Conservation (phyloP, 2,797 vertebrate genomes). For the Cossypha polioptera region DNA sequence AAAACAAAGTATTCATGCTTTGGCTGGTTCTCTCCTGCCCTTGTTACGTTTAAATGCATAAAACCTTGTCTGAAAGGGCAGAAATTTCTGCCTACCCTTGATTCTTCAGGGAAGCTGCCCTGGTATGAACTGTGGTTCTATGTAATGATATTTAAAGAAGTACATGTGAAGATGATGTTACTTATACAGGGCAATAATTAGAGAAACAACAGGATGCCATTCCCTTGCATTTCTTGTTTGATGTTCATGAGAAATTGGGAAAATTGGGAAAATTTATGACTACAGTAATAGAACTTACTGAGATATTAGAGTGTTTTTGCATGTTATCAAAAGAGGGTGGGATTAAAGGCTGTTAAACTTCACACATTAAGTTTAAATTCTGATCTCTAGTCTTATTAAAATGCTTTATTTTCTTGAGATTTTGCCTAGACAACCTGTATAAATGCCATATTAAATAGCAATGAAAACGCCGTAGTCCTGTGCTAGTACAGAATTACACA, state of each 20-base stretch:
- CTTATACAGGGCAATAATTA: not conserved
- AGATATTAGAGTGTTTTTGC: not conserved
- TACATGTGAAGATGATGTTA: accelerated
- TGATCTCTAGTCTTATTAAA: not conserved
- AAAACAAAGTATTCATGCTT: not conserved
- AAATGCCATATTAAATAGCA: not conserved
- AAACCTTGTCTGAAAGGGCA: not conserved
- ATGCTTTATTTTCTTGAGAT: accelerated
- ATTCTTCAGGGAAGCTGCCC: not conserved
- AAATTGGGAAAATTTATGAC: not conserved
- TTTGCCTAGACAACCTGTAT: not conserved
- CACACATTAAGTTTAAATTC: not conserved
- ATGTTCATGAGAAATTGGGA: not conserved
- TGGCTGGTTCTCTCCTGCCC: not conserved
- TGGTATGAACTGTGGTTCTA: not conserved
- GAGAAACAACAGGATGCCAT: not conserved
- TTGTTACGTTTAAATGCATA: not conserved
- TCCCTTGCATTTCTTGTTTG: not conserved
- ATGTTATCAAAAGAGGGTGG: not conserved
- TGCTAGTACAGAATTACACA: accelerated
- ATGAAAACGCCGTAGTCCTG: accelerated
- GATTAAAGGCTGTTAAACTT: not conserved
- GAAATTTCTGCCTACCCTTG: not conserved
- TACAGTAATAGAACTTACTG: not conserved
- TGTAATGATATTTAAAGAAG: not conserved